These are phyloP conservation scores for Sminthurides aquaticus DNA, from an alignment of 2,888 invertebrate genomes.

Conservation along the genomic window DNA sequence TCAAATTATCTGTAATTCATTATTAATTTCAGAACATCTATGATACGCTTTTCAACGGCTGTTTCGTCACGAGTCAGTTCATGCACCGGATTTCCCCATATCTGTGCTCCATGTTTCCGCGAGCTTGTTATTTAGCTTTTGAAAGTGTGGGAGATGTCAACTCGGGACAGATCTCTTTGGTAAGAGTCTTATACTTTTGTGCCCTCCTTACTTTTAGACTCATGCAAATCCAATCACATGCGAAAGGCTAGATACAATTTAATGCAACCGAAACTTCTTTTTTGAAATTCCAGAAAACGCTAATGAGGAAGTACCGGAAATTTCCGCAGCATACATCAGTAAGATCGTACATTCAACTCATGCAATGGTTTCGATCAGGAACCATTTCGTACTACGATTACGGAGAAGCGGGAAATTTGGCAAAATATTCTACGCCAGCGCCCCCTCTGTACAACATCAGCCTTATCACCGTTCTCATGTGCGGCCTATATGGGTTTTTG, in stretches of 20 bases:
- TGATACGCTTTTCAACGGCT: no score
- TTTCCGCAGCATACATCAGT: not conserved
- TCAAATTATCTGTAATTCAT: not conserved
- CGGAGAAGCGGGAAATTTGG: not conserved
- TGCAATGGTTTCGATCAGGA: not conserved
- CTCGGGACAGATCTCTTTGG: no score
- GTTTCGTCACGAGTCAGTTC: no score
- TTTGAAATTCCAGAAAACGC: not conserved
- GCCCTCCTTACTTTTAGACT: no score
- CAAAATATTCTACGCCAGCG: not conserved
- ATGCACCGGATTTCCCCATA: no score
- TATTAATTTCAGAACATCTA: not conserved
- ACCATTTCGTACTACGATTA: not conserved
- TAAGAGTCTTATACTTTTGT: no score
- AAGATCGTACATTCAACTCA: not conserved
- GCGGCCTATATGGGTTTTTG: not conserved
- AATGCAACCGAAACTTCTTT: no score
- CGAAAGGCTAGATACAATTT: no score
- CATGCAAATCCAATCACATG: no score
- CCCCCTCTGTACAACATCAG: slow-evolving; percentile 1
- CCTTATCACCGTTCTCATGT: not conserved
- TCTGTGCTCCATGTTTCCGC: no score
- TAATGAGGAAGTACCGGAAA: not conserved
- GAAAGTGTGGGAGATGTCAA: no score
- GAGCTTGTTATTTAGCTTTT: no score